Evolutionary conservation across 2,888 invertebrate species (phyloP).

Genomic region (Eupsilia transversa): DNA sequence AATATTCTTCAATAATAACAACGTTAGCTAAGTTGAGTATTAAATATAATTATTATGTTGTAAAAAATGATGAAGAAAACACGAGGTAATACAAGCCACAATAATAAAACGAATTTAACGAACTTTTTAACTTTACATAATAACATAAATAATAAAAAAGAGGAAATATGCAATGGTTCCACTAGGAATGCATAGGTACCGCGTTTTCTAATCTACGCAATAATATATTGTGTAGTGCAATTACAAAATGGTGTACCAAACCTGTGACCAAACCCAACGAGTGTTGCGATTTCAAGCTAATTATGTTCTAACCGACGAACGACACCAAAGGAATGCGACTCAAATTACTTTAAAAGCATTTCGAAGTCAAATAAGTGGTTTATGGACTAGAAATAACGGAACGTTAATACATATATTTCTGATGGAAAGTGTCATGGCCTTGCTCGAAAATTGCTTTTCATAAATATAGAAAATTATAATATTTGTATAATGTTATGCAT

Average conservation of each 20-base stretch:
- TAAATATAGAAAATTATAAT: slow-evolving; percentile 11
- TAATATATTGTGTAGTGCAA: slow-evolving; percentile 52
- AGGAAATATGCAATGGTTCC: slow-evolving; percentile 20
- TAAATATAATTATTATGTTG: not conserved
- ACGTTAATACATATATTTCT: slow-evolving; percentile 23
- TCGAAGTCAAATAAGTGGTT: slow-evolving; percentile 37
- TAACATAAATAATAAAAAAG: not conserved
- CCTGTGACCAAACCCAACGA: slow-evolving; percentile 27
- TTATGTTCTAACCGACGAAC: slow-evolving; percentile 46
- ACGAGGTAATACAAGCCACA: not conserved
- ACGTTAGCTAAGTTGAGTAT: not conserved
- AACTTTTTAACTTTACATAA: not conserved
- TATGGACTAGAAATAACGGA: slow-evolving; percentile 21
- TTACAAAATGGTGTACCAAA: slow-evolving; percentile 52
- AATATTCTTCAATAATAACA: not conserved
- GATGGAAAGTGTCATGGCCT: slow-evolving; percentile 26
- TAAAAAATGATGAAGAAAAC: not conserved
- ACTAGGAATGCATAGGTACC: not conserved
- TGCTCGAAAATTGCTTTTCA: slow-evolving; percentile 28
- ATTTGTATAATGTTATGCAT: not conserved
- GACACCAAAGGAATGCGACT: slow-evolving; percentile 50
- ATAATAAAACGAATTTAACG: not conserved
- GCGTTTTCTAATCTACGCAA: slow-evolving; percentile 28
- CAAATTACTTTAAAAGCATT: slow-evolving; percentile 49
- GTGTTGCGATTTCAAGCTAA: slow-evolving; percentile 55